A percentile compares a stretch with the other conserved stretches of the same genome.
phyloP scores from a whole-genome alignment of 2,113 vertebrate genomes.

The Vireo altiloquus region DNA sequence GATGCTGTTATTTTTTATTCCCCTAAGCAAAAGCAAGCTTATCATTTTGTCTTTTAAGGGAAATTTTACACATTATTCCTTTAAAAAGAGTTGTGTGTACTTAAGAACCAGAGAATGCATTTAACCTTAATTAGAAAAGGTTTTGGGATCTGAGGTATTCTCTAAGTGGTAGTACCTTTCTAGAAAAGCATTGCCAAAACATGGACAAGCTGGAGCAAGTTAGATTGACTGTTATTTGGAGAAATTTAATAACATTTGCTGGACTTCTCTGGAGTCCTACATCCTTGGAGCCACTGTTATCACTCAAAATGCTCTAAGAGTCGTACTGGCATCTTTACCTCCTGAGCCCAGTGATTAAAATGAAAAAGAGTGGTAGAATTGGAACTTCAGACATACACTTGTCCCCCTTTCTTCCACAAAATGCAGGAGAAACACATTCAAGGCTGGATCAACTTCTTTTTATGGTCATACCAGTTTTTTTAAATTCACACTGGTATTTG shows the following conservation, averaged over 20 bases:
- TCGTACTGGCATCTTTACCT: background rate
- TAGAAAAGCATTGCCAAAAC: background rate
- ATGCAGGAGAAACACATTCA: background rate
- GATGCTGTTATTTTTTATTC: background rate
- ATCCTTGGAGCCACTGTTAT: background rate
- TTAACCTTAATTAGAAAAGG: background rate
- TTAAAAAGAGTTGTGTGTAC: background rate
- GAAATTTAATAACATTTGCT: background rate
- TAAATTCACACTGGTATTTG: background rate
- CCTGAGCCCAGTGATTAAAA: background rate
- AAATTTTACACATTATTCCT: background rate
- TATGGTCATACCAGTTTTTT: background rate
- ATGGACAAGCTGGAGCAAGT: background rate
- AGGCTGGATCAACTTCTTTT: background rate
- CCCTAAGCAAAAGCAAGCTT: background rate
- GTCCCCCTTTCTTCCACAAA: background rate
- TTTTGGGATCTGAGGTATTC: background rate
- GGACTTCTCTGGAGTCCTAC: background rate
- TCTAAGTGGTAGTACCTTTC: background rate
- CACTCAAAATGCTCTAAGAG: background rate
- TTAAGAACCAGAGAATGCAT: background rate
- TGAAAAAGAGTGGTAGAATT: background rate
- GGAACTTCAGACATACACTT: background rate
- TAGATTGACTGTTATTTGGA: background rate
- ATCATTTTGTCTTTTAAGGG: background rate